Percentiles rank a stretch among this genome's conserved stretches.
phyloP scores from a whole-genome alignment of 1,140 invertebrate species.

The Dreissena polymorpha region DNA sequence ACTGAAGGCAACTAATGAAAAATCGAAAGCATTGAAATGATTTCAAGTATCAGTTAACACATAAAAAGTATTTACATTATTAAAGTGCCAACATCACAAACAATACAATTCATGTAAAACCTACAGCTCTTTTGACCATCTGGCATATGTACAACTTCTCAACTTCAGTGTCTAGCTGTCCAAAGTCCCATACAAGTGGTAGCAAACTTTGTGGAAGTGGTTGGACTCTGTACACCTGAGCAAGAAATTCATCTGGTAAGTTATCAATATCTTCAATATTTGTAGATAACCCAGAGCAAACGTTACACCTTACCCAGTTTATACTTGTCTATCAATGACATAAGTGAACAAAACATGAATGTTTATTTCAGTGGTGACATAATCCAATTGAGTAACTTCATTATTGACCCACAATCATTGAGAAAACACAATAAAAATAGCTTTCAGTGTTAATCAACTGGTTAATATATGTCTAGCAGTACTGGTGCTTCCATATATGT shows the following conservation, averaged over 20 bases:
- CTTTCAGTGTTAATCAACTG: too few species aligned
- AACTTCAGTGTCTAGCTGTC: slow-evolving; percentile 65
- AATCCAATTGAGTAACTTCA: background rate
- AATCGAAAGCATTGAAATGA: background rate
- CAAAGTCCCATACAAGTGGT: slow-evolving; percentile 77
- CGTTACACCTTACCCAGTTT: background rate
- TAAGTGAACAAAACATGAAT: background rate
- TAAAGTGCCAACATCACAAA: background rate
- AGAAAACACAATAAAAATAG: too few species aligned
- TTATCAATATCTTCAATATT: background rate
- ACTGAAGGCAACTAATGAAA: background rate
- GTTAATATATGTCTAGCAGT: too few species aligned
- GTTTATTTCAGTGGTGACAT: background rate
- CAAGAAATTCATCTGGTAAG: background rate
- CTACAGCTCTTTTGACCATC: slow-evolving; percentile 70
- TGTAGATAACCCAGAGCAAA: background rate
- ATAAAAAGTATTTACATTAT: background rate
- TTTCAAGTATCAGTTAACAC: background rate
- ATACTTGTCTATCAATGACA: background rate
- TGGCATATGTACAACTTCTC: slow-evolving; percentile 73
- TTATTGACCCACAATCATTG: background rate
- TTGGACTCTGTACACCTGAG: slow-evolving; percentile 71
- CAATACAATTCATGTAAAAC: slow-evolving; percentile 7
- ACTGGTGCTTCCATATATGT: too few species aligned
- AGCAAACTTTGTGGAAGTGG: slow-evolving; percentile 73